Evolutionary conservation across 2,888 invertebrate species (phyloP), one percentile per base, ranked within the genome.

Genomic region (Dicyrtomina minuta): DNA sequence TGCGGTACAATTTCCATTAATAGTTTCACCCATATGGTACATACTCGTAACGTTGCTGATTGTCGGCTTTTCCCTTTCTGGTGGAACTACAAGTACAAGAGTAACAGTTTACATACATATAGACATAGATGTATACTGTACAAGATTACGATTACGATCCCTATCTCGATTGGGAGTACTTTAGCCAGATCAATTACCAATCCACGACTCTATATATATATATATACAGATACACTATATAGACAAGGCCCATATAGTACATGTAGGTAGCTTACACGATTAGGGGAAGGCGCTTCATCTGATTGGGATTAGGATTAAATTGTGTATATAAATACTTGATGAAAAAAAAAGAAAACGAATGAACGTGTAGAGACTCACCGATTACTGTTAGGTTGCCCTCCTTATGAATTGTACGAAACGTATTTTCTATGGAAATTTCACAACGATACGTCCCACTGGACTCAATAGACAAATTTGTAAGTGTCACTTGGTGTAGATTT

Each of bases 1-100:
- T 46, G 90, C 90, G 46, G 90, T 89, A 82, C 90, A 90, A 82
- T 90, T 90, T 73, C 90, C 83, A 80, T 87, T 88, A 79, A 90
- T 84, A 72, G 86, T 87, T 81, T 90, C 90, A 58, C 89, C 90
- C 72, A 69, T 72, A 20, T 39, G 61, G 58, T 70, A 69, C 51
- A 44, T 61, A 24, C 60, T 53, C 10, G 69, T 55, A 66, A 72
- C 66, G 69, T 69, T 72, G 55, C 41, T 72, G 72, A 72, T 69
- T 59, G 46, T 51, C 55, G 69, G 69, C 49, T 59, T 69, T 20
- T 69, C 59, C 13, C 59, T 64, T 44, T 69, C 72, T 55, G 72
- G 72, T 20, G 72, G 69, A 27, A 72, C 72, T 71, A 26, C 27
- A 26, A n/a, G n/a, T n/a, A n/a, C n/a, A n/a, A n/a, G n/a, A n/a